Conservation (phyloP, 1,140 invertebrate genomes). For the Pygmarrhopalites habei region DNA sequence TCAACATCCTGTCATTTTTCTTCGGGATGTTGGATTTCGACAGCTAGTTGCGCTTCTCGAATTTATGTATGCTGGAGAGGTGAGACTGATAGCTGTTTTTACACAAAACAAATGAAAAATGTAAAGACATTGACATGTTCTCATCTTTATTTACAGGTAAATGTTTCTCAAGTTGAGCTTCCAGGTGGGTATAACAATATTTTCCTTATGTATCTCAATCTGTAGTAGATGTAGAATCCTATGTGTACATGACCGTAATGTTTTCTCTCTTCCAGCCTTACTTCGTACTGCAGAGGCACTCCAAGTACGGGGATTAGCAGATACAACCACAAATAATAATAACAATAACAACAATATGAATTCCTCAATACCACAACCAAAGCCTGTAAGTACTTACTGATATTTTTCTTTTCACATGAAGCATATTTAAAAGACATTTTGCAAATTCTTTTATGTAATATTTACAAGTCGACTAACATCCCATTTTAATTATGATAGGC, state of each 20-base stretch:
- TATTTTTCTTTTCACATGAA: too few species aligned
- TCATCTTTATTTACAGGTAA: too few species aligned
- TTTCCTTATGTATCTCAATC: too few species aligned
- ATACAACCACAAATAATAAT: slow-evolving; percentile 43
- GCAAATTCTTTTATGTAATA: too few species aligned
- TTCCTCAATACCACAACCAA: slow-evolving; percentile 1
- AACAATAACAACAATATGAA: slow-evolving; percentile 3
- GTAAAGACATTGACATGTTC: too few species aligned
- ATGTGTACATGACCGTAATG: too few species aligned
- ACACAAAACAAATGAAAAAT: too few species aligned
- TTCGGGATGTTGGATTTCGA: slow-evolving; percentile 71
- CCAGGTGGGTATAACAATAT: too few species aligned
- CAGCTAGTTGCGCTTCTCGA: slow-evolving; percentile 72
- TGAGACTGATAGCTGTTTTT: too few species aligned
- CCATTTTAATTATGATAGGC: not conserved
- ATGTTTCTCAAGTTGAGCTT: slow-evolving; percentile 79
- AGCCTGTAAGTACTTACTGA: slow-evolving; percentile 17
- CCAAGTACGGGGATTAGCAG: slow-evolving; percentile 78
- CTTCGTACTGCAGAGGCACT: slow-evolving; percentile 78
- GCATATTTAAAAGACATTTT: not conserved
- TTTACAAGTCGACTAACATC: too few species aligned
- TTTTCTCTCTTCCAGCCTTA: slow-evolving; percentile 55
- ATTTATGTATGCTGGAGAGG: slow-evolving; percentile 84
- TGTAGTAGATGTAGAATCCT: too few species aligned
- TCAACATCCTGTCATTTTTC: slow-evolving; percentile 76